Conservation (phyloP, 2,797 vertebrate genomes). For the Australoheros facetus region DNA sequence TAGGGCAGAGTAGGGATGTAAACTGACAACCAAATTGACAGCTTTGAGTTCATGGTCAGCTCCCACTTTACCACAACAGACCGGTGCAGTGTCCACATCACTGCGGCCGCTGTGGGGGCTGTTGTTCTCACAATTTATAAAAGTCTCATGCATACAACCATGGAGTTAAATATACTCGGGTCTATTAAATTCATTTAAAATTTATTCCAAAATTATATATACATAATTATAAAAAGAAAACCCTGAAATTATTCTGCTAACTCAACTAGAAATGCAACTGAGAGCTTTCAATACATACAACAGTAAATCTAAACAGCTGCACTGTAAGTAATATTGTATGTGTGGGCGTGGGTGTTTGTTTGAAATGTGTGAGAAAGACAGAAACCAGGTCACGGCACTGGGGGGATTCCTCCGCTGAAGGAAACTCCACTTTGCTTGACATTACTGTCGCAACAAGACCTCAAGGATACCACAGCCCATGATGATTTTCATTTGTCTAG, state of each 20-base stretch:
- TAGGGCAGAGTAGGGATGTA: too few species aligned
- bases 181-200: background rate
- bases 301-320: constrained; percentile 10
- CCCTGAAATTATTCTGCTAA: background rate
- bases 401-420: constrained; percentile 71
- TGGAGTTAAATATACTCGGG: background rate
- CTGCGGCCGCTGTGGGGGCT: too few species aligned
- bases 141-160: background rate
- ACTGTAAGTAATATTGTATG: constrained; percentile 12
- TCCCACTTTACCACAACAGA: too few species aligned
- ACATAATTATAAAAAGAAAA: background rate
- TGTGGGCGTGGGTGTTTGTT: constrained; percentile 23
- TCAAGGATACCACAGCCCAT: constrained; percentile 33
- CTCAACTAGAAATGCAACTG: background rate
- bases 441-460: constrained; percentile 21
- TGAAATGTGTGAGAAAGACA: constrained; percentile 32
- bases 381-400: constrained; percentile 52
- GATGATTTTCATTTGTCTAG: constrained; percentile 22
- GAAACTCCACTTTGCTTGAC: constrained; percentile 68
- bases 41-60: too few species aligned
- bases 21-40: too few species aligned
- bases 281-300: background rate
- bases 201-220: background rate
- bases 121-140: background rate
- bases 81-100: too few species aligned